These are phyloP conservation scores for Aleiodes testaceus DNA, from an alignment of 2,888 invertebrate genomes.

Conservation along the genomic window DNA sequence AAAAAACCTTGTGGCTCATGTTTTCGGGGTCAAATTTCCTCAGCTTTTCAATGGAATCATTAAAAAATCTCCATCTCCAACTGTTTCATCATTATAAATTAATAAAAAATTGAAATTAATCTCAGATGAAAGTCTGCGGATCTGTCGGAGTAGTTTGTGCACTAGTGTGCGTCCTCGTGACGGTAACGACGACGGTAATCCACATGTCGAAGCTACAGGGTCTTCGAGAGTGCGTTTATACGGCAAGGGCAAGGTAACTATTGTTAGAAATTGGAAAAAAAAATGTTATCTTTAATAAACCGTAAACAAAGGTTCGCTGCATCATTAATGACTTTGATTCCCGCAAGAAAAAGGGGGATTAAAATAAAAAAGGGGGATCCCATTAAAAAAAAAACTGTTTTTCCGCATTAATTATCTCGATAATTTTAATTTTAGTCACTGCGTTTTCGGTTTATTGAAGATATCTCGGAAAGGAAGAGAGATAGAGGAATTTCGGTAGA, in stretches of 20 bases:
- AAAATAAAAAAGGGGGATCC: conserved; percentile 13
- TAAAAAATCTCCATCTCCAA: no score
- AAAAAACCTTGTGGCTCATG: no score
- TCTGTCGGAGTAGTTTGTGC: conserved; percentile 91
- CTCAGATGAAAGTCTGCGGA: conserved; percentile 91
- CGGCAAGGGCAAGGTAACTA: conserved; percentile 71
- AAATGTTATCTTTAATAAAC: conserved; percentile 36
- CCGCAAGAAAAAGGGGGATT: neutral
- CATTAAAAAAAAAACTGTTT: neutral
- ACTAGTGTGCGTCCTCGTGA: conserved; percentile 89
- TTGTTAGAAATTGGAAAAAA: conserved; percentile 33
- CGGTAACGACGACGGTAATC: conserved; percentile 92
- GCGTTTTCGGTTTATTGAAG: no score
- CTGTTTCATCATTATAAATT: no score
- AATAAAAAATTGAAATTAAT: conserved; percentile 50
- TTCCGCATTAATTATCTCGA: neutral
- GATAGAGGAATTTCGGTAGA: no score
- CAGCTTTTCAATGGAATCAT: no score
- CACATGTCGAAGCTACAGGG: conserved; percentile 92
- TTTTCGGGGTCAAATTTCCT: no score
- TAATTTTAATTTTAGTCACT: neutral
- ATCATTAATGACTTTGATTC: conserved; percentile 16
- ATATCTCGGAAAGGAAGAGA: no score
- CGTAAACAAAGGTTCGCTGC: conserved; percentile 28
- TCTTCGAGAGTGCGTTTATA: conserved; percentile 89